Evolutionary conservation across 1,140 invertebrate genomes (phyloP), one percentile per base, ranked within the genome.

Genomic region (Ladona fulva): DNA sequence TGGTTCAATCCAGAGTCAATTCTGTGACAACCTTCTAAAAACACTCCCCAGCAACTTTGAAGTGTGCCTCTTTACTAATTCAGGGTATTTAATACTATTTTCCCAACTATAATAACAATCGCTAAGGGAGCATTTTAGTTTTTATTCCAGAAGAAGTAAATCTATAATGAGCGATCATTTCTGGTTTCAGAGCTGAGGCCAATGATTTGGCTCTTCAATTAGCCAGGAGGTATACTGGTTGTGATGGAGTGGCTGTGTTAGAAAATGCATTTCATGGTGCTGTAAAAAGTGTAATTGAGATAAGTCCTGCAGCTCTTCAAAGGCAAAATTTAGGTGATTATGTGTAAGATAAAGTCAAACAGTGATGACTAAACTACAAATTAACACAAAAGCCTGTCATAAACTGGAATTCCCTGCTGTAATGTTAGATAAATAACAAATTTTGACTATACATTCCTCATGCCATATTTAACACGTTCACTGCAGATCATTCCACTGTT

Each of bases 241-340:
- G 84, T 29, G 84, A 87, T 77, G 90, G 91, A 81, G 85, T 90
- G 5, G 87, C 91, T 78, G 85, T 88, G 19, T 81, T 91, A 52
- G 89, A 91, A 74, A 85, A 89, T 80, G 88, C 89, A 0, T 91
- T 91, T 82, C 91, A 91, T 83, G 90, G 90, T 37, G 87, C 89
- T 82, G 80, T 90, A 5, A 84, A 84, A 19, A 84, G 84, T 0
- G 83, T 87, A 6, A 87, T 89, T 77, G 86, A 89, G 77, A 86
- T 92, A 75, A 90, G 88, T 80, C 89, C 90, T 11, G 88, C 87
- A 79, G 89, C 90, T 81, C 89, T 89, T 80, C 84, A 86, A 78
- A 83, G 85, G 78, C 24, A 52, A 25, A 80, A 80, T 16, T 81
- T 84, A 37, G 81, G 82, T 25, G 83, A 88, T 79, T 75, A 25